Conservation (phyloP, 2,113 vertebrate species). For the Datnioides undecimradiatus region DNA sequence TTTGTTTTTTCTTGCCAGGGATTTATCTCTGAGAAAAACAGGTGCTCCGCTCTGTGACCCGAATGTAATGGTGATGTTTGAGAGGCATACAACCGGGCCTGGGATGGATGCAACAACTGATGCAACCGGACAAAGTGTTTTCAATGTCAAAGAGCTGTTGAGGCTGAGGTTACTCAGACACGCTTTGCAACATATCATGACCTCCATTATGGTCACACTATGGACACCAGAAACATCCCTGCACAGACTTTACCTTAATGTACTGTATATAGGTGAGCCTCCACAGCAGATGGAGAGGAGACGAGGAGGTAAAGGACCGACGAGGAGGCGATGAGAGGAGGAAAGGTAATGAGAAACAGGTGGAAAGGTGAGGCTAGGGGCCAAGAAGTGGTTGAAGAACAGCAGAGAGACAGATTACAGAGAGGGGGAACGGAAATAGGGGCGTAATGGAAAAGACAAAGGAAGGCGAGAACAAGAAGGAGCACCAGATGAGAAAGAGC, state of each 20-base stretch:
- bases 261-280: constrained; percentile 35
- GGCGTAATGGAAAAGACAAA: constrained; percentile 6
- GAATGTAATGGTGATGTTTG: background rate
- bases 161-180: background rate
- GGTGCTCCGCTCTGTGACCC: background rate
- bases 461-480: background rate
- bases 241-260: constrained; percentile 37
- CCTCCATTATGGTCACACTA: background rate
- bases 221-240: background rate
- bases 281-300: constrained; percentile 24
- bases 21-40: constrained; percentile 5
- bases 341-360: constrained; percentile 6
- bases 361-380: background rate
- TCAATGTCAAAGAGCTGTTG: background rate
- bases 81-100: background rate
- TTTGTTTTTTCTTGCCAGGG: background rate
- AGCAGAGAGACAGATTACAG: background rate
- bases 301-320: background rate
- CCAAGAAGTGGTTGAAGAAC: background rate
- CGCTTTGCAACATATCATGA: background rate
- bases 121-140: background rate
- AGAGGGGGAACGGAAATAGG: background rate
- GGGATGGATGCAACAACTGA: background rate
- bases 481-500: background rate
- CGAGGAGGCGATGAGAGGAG: background rate